Evolutionary conservation across 2,888 invertebrate species (phyloP).

Genomic region (Leuctra nigra): DNA sequence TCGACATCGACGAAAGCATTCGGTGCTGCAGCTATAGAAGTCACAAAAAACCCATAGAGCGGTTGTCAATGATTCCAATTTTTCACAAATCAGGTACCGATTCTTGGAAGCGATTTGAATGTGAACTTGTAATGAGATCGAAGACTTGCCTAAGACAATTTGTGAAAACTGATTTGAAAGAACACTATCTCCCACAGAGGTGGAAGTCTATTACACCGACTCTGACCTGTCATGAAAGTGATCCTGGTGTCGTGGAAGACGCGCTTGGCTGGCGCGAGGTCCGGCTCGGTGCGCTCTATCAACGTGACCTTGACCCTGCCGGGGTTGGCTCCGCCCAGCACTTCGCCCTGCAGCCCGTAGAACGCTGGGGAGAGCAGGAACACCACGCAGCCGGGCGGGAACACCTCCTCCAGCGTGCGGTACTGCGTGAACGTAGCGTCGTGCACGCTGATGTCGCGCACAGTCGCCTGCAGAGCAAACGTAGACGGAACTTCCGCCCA

Average conservation of each 20-base stretch:
- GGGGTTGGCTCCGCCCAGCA: constrained; percentile 48
- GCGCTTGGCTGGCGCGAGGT: constrained; percentile 37
- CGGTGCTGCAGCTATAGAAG: too few species aligned
- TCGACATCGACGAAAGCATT: too few species aligned
- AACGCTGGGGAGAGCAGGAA: constrained; percentile 69
- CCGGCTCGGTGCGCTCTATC: constrained; percentile 47
- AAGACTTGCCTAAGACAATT: too few species aligned
- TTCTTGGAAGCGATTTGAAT: too few species aligned
- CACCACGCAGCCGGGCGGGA: constrained; percentile 57
- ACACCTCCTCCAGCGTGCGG: constrained; percentile 54
- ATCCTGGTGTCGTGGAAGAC: constrained; percentile 34
- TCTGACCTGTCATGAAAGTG: constrained; percentile 1
- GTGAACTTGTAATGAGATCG: too few species aligned
- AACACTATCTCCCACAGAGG: too few species aligned
- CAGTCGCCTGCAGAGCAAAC: constrained; percentile 64
- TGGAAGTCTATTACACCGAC: too few species aligned
- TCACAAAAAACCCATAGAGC: too few species aligned
- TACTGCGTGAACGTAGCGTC: constrained; percentile 42
- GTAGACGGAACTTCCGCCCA: constrained; percentile 58
- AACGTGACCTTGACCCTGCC: constrained; percentile 56
- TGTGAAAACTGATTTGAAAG: too few species aligned
- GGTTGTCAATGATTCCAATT: too few species aligned
- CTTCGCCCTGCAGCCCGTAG: constrained; percentile 72
- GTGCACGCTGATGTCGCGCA: constrained; percentile 46
- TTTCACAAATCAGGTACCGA: too few species aligned